phyloP scores from a whole-genome alignment of 2,113 vertebrate species.

The Vanacampus margaritifer region DNA sequence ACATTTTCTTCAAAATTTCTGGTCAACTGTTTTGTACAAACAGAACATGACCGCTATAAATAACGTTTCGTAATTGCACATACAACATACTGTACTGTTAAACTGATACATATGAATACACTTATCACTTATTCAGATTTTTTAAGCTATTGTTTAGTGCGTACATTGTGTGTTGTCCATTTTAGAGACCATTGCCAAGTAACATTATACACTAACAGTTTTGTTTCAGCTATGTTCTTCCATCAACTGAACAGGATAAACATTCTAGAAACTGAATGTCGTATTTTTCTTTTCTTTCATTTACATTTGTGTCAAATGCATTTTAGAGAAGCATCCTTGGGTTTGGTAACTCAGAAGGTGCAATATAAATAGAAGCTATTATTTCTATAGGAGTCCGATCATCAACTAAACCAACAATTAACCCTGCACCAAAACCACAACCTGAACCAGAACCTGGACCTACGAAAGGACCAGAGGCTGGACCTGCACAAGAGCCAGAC shows the following conservation, averaged over 20 bases:
- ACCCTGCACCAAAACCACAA: constrained; percentile 15
- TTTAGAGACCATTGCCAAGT: too few species aligned
- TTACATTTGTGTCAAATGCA: not conserved
- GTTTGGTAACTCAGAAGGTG: not conserved
- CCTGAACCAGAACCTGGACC: constrained; percentile 13
- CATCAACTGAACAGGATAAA: too few species aligned
- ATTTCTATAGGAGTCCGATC: constrained; percentile 48
- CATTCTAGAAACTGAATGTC: too few species aligned
- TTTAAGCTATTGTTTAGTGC: too few species aligned
- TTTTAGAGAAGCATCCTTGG: not conserved
- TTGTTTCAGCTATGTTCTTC: not conserved
- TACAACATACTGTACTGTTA: too few species aligned
- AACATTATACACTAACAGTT: not conserved
- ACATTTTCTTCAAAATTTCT: too few species aligned
- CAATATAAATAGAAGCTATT: not conserved
- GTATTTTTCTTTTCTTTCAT: not conserved
- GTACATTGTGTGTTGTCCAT: too few species aligned
- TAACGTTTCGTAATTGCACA: too few species aligned
- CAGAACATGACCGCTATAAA: too few species aligned
- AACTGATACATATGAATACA: too few species aligned
- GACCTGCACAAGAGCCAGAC: constrained; percentile 22
- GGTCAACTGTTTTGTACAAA: too few species aligned
- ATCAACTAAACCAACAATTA: not conserved
- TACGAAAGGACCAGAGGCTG: constrained; percentile 4
- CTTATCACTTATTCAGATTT: too few species aligned